phyloP scores from a whole-genome alignment of 2,888 invertebrate genomes.

The Aphodius granarius region DNA sequence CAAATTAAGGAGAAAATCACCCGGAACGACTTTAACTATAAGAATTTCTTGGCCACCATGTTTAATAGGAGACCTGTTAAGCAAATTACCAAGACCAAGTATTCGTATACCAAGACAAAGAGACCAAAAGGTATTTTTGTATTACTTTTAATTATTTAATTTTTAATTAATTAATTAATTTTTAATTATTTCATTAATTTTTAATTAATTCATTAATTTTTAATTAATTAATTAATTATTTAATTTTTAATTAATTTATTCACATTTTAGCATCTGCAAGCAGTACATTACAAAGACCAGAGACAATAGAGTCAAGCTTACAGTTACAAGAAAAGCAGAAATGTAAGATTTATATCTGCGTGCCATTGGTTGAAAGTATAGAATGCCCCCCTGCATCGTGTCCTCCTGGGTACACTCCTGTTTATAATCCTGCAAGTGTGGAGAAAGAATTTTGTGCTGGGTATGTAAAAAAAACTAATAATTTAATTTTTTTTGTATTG shows the following conservation, averaged over 20 bases:
- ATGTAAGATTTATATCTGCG: conserved; percentile 30
- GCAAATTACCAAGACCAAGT: conserved; percentile 40
- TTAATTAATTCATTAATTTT: background rate
- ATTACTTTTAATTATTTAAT: background rate
- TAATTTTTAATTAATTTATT: background rate
- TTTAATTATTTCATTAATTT: background rate
- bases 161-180: background rate
- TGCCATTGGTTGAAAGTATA: background rate
- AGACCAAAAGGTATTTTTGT: conserved; percentile 28
- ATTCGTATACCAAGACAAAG: conserved; percentile 1
- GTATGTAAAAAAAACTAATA: conserved; percentile 26
- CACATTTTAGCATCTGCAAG: conserved; percentile 13
- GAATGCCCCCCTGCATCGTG: conserved; percentile 56
- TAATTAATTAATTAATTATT: no score
- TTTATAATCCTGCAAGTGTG: conserved; percentile 33
- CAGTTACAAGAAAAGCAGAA: conserved; percentile 20
- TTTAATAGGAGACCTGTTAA: conserved; percentile 44
- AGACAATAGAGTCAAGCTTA: background rate
- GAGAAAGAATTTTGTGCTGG: conserved; percentile 40
- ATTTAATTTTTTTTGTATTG: background rate
- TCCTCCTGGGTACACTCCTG: conserved; percentile 59
- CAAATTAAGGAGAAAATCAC: conserved; percentile 50
- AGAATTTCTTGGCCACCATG: conserved; percentile 54
- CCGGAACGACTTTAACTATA: conserved; percentile 40
- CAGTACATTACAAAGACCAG: background rate